Percentiles rank a stretch among this genome's conserved stretches.
phyloP scores from a whole-genome alignment of 2,888 invertebrate genomes.

The Chrysolina americana region DNA sequence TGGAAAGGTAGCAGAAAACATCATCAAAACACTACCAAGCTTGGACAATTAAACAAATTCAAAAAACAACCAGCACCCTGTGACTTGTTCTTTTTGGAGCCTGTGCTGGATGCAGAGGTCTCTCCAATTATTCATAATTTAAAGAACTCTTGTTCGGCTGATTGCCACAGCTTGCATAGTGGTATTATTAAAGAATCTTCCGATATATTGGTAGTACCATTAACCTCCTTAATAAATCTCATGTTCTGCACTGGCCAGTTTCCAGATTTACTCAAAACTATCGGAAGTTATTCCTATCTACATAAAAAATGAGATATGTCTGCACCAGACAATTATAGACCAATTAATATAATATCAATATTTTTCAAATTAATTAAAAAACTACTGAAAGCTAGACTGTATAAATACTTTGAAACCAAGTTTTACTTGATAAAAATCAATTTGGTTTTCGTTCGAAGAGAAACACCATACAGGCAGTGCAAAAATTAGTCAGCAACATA shows the following conservation, averaged over 20 bases:
- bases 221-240: neutral
- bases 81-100: neutral
- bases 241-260: neutral
- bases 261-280: neutral
- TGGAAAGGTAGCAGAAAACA: neutral
- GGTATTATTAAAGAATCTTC: slow-evolving; percentile 16
- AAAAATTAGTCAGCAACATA: too few species aligned
- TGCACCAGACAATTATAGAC: neutral
- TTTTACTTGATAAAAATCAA: too few species aligned
- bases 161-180: slow-evolving; percentile 2
- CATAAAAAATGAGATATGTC: neutral
- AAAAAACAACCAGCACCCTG: neutral
- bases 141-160: neutral
- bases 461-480: too few species aligned
- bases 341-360: too few species aligned
- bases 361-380: too few species aligned
- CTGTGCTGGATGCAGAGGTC: neutral
- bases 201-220: neutral
- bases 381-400: too few species aligned
- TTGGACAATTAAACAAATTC: neutral
- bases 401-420: too few species aligned
- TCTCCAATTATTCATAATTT: slow-evolving; percentile 8
- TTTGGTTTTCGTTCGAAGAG: too few species aligned
- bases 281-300: neutral
- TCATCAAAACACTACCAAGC: slow-evolving; percentile 10